phyloP scores from a whole-genome alignment of 1,140 invertebrate genomes.

The Conus ventricosus region DNA sequence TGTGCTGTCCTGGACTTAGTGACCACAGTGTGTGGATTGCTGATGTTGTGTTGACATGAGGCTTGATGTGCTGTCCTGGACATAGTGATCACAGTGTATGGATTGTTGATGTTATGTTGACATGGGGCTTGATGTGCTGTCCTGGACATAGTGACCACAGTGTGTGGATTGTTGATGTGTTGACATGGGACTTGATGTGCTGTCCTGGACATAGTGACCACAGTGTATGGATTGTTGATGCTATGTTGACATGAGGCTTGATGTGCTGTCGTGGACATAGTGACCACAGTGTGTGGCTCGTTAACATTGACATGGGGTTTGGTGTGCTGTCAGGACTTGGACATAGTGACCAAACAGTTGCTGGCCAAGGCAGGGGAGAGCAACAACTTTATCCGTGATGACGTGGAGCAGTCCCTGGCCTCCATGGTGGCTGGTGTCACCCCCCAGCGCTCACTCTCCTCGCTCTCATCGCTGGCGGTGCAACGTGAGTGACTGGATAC shows the following conservation, averaged over 20 bases:
- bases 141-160: constrained; percentile 88
- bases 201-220: constrained; percentile 89
- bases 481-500: constrained; percentile 77
- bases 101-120: too few species aligned
- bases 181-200: constrained; percentile 60
- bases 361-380: constrained; percentile 93
- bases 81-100: too few species aligned
- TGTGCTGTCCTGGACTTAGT: too few species aligned
- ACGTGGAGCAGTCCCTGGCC: constrained; percentile 88
- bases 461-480: constrained; percentile 80
- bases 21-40: too few species aligned
- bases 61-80: too few species aligned
- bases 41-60: too few species aligned
- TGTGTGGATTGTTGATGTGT: constrained; percentile 76
- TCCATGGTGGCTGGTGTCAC: constrained; percentile 83
- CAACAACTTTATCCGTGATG: constrained; percentile 91
- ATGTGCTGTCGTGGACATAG: too few species aligned
- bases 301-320: too few species aligned
- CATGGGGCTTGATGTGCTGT: constrained; percentile 66
- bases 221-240: constrained; percentile 80
- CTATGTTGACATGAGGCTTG: too few species aligned
- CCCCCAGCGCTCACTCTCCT: constrained; percentile 71
- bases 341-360: constrained; percentile 87
- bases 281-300: too few species aligned
- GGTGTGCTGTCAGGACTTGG: constrained; percentile 82